Evolutionary conservation across 2,113 vertebrate species (phyloP), one percentile per base, ranked within the genome.

Genomic region (Chelonoidis abingdonii): DNA sequence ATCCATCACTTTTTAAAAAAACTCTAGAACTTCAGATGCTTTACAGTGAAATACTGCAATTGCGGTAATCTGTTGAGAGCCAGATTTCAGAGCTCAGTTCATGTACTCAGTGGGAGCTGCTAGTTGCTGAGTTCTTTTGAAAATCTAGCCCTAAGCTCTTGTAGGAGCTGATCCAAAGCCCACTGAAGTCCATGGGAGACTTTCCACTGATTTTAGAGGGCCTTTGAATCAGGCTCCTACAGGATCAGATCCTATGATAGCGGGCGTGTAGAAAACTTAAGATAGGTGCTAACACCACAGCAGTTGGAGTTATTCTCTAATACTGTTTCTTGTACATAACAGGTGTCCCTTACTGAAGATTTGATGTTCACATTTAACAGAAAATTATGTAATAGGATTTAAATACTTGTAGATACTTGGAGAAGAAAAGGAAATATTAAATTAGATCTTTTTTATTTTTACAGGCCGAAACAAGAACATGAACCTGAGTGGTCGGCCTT

Each of bases 401-500:
- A 49, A 17, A 38, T 25, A 47, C 22, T 89, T 89, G 69, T 38
- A 69, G 62, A 44, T 12, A 78, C 17, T 83, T 25, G 49, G 53
- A 22, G 75, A 65, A 52, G 8, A 53, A 57, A 59, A 17, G 69
- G 47, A 53, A 31, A 49, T 80, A 1, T 85, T 87, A 79, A 27
- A 10, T 80, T 25, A 86, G 50, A 75, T 1, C 29, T 65, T 24
- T 3, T 94, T 92, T 91, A 92, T 95, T 80, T 89, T 95, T 93
- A 52, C 94, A 99, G 99, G 99, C 41, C 98, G 98, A 92, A 99
- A 99, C 94, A 99, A 98, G 97, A 99, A 98, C 52, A 98, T 99
- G 98, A 99, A 98, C 94, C 94, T 99, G 96, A 99, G 99, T 54
- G 99, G 99, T 14, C 98, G 99, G 54, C 99, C 99, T 0, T 99